phyloP scores from a whole-genome alignment of 2,888 invertebrate genomes.

The Drosophila prostipennis region DNA sequence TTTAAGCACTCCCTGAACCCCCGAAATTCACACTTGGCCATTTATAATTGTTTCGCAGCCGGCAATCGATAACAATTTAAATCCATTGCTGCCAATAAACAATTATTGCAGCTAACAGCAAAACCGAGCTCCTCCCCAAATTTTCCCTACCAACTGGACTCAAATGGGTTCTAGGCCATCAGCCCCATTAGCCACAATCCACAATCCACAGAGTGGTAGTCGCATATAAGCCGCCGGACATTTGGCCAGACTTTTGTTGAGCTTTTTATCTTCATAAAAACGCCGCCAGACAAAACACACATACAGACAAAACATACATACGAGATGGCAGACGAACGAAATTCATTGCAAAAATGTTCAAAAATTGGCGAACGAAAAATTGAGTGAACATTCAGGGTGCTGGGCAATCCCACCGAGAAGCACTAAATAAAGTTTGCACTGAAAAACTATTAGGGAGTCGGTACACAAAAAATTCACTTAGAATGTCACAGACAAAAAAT shows the following conservation, averaged over 20 bases:
- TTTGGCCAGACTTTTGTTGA: conserved; percentile 57
- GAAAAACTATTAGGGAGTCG: conserved; percentile 68
- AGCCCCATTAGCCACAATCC: conserved; percentile 69
- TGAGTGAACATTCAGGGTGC: conserved; percentile 50
- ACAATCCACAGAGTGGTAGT: conserved; percentile 45
- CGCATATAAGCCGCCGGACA: conserved; percentile 47
- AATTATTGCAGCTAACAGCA: conserved; percentile 70
- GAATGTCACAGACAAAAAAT: conserved; percentile 43
- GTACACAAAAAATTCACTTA: conserved; percentile 58
- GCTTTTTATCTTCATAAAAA: conserved; percentile 77
- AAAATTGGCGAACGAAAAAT: conserved; percentile 63
- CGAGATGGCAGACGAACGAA: conserved; percentile 44
- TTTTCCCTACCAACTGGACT: conserved; percentile 19
- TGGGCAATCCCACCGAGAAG: conserved; percentile 32
- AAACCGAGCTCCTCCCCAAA: conserved; percentile 29
- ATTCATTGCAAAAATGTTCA: conserved; percentile 71
- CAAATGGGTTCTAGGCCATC: conserved; percentile 46
- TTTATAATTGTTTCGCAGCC: conserved; percentile 70
- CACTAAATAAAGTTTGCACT: conserved; percentile 69
- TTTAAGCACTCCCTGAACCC: background rate
- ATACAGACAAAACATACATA: no score
- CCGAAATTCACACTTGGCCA: conserved; percentile 15
- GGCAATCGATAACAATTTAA: conserved; percentile 73
- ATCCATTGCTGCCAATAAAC: conserved; percentile 77
- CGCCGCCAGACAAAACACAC: conserved; percentile 52